These are phyloP conservation scores for Pseudomyrmex pallidus DNA, from an alignment of 1,140 invertebrate genomes.

Conservation along the genomic window DNA sequence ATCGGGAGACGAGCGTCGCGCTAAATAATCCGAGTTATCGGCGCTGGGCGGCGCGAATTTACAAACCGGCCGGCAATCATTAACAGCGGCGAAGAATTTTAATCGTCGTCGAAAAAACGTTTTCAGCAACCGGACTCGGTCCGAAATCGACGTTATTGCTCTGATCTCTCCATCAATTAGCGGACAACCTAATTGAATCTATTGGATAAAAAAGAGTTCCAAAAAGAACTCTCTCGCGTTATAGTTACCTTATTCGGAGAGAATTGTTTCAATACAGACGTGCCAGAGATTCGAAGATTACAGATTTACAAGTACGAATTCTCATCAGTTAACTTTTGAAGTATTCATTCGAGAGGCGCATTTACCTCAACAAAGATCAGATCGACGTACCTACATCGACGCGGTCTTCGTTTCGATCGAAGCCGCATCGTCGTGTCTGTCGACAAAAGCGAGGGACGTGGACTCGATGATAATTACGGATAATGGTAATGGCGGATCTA, in stretches of 20 bases:
- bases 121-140: background rate
- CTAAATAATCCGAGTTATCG: conserved; percentile 33
- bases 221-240: background rate
- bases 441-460: conserved; percentile 39
- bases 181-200: background rate
- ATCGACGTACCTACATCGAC: background rate
- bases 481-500: conserved; percentile 41
- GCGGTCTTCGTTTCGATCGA: background rate
- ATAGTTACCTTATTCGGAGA: too few relatives aligned
- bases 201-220: background rate
- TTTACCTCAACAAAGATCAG: background rate
- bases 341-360: background rate
- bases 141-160: background rate
- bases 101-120: conserved; percentile 15
- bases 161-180: background rate
- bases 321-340: background rate
- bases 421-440: conserved; percentile 8
- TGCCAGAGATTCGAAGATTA: too few relatives aligned
- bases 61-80: conserved; percentile 5
- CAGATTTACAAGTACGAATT: background rate
- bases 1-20: background rate
- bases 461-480: conserved; percentile 53
- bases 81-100: conserved; percentile 13
- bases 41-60: conserved; percentile 18
- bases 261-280: too few relatives aligned